Base-by-base conservation (phyloP, 2,797 vertebrate genomes). In the Falco rusticolus region DNA sequence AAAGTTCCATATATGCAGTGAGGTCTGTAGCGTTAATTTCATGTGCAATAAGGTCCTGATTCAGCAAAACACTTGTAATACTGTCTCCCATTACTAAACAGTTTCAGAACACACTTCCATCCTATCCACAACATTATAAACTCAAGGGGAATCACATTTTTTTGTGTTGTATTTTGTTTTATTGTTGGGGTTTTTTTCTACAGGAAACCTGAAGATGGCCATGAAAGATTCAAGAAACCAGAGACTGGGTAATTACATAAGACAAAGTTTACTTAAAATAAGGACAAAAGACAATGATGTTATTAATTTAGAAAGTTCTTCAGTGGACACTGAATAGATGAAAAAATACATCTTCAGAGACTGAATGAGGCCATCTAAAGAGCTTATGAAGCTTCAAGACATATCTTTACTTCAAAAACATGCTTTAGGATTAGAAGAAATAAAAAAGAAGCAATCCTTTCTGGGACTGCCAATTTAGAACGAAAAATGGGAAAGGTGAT, bases 141-240 rank as follows among this genome's bases (percentile, higher is more conserved):
- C 13, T 48, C 16, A 28, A 22, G 11, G 8, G 6, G 4, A 93
- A n/a, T 13, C 6, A 11, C 47, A 13, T 15, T 31, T 1, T 68
- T 63, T 34, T 87, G 17, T 63, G 10, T 45, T 70, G 12, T 34
- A 26, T 3, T 48, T 63, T 34, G 9, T 5, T 14, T 71, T 37
- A 28, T 43, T 68, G 5, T 54, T 85, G 2, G 0, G 2, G 0
- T 39, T 5, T 37, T 26, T 45, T 71, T 11, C 24, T 61, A 6
- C 43, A 97, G 96, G 59, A 79, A 63, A 34, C 34, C 61, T 33
- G 82, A 92, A 88, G 69, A 61, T 11, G 11, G 9, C 4, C 3
- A 0, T 50, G 61, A 41, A 76, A 82, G 25, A 34, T 26, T 94
- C 39, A n/a, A 65, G 64, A 45, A 26, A 2, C n/a, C 89, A 72